Evolutionary conservation across 2,888 invertebrate species (phyloP), one percentile per base, ranked within the genome.

Genomic region (Baccha elongata): DNA sequence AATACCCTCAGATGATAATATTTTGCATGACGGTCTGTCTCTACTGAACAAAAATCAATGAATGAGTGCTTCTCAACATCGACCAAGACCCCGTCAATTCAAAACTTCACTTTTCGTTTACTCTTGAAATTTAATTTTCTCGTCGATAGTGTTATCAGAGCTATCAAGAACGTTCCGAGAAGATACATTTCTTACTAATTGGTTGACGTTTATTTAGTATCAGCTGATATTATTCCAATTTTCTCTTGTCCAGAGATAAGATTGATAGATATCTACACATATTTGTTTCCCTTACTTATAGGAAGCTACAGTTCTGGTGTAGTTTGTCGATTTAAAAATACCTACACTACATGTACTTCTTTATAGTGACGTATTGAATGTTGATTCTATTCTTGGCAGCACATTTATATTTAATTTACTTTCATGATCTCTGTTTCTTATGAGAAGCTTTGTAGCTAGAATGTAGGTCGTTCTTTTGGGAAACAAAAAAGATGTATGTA

Each of bases 201-300:
- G 29, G 26, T 42, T 55, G 44, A 13, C 15, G 40, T 40, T 26
- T 23, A 5, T 37, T 55, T 8, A 37, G n/a, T 55, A 15, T 26
- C 40, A 58, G 58, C 58, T 58, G 58, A 11, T 40, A 40, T n/a
- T n/a, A n/a, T 58, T 58, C 23, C 40, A 40, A 8, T 8, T 15
- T 58, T 58, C 15, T 40, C 23, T 40, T 58, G 15, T 58, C 11
- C 4, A 58, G 23, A 26, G 58, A 37, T 55, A 55, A 23, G 37
- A 40, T 21, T 2, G 10, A n/a, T n/a, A n/a, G n/a, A n/a, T n/a
- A n/a, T n/a, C 29, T 8, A 32, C n/a, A n/a, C n/a, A n/a, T n/a
- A n/a, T 8, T 32, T 8, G 1, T 32, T 32, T 32, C 6, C 29
- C 29, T 32, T 8, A 8, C 1, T 7, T 32, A 32, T 32, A 32